Evolutionary conservation across 2,113 vertebrate species (phyloP).

Genomic region (Chaetorhynchus papuensis): DNA sequence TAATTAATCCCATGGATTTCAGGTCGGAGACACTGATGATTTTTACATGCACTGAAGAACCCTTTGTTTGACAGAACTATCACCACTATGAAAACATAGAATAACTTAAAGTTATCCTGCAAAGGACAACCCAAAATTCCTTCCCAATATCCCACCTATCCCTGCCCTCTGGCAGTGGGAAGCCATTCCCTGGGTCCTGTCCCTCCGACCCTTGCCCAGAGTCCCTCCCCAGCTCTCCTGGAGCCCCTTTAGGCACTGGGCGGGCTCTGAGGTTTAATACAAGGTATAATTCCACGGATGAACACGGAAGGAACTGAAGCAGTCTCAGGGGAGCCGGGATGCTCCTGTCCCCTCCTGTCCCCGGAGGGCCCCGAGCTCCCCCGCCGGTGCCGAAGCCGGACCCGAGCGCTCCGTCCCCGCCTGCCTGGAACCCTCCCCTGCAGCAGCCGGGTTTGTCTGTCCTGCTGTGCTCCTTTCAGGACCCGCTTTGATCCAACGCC

Average conservation of each 20-base stretch:
- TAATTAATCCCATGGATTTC: not conserved
- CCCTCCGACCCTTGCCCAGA: not conserved
- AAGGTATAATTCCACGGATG: not conserved
- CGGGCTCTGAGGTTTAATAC: not conserved
- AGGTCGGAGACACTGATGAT: not conserved
- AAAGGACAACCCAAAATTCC: not conserved
- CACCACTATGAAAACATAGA: not conserved
- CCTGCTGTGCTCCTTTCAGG: not conserved
- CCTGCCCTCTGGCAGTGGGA: not conserved
- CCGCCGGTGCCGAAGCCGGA: rapidly evolving
- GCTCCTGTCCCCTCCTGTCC: not conserved
- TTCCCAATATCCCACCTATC: not conserved
- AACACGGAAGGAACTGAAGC: not conserved
- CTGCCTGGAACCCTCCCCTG: not conserved
- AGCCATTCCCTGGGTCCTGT: not conserved
- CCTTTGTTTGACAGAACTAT: not conserved
- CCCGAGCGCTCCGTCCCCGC: not conserved
- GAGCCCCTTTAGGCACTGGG: not conserved
- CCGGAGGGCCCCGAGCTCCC: not conserved
- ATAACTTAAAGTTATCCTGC: not conserved
- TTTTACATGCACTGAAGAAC: not conserved
- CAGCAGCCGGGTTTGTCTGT: not conserved
- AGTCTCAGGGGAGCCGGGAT: rapidly evolving
- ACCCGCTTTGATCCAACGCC: not conserved
- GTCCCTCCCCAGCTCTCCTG: not conserved